Percentiles rank a stretch among this genome's conserved stretches.
phyloP scores from a whole-genome alignment of 2,113 vertebrate genomes.

The Pseudopodoces humilis region DNA sequence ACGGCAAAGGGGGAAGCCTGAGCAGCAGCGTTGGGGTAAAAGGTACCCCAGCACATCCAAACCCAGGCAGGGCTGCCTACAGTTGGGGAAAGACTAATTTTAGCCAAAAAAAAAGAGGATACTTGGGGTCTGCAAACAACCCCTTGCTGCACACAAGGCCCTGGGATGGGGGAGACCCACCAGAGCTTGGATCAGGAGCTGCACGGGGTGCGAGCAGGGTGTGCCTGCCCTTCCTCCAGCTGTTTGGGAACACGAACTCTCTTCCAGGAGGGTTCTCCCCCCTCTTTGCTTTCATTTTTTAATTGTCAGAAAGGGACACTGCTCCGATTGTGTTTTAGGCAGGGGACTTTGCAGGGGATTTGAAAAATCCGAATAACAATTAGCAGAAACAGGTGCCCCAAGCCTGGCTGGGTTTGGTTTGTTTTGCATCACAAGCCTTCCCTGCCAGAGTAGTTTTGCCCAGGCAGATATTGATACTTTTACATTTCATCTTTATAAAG shows the following conservation, averaged over 20 bases:
- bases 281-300: not conserved
- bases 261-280: not conserved
- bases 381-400: not conserved
- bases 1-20: not conserved
- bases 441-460: not conserved
- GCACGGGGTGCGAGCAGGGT: not conserved
- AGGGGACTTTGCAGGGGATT: slow-evolving; percentile 12
- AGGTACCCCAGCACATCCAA: not conserved
- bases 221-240: not conserved
- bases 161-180: not conserved
- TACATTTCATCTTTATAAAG: not conserved
- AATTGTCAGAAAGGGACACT: not conserved
- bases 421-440: not conserved
- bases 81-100: fast-evolving
- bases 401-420: not conserved
- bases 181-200: not conserved
- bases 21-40: not conserved
- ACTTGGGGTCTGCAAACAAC: fast-evolving
- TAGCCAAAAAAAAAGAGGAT: fast-evolving
- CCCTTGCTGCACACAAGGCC: not conserved
- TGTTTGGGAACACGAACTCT: not conserved
- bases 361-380: not conserved
- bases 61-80: not conserved
- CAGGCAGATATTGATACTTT: not conserved
- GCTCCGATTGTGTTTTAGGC: not conserved